Conservation (phyloP, 2,888 invertebrate species). For the Cryptosula pallasiana region DNA sequence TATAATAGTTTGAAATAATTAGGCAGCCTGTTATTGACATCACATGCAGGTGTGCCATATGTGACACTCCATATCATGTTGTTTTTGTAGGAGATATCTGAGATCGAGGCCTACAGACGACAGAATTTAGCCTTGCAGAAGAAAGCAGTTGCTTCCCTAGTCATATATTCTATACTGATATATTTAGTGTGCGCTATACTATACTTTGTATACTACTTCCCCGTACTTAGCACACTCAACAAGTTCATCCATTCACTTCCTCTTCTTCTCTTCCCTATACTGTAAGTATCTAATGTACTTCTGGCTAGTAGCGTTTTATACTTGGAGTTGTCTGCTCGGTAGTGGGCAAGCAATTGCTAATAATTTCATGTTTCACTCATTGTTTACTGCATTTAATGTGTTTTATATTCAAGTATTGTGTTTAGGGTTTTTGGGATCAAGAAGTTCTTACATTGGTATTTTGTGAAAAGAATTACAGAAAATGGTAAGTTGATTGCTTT, state of each 20-base stretch:
- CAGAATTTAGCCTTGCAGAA: conserved; percentile 76
- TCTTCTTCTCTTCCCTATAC: conserved; percentile 70
- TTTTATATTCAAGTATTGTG: background rate
- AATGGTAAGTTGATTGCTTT: conserved; percentile 66
- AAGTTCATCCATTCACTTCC: conserved; percentile 72
- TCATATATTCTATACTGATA: conserved; percentile 58
- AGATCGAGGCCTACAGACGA: conserved; percentile 73
- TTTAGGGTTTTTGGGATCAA: conserved; percentile 72
- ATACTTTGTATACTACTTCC: conserved; percentile 76
- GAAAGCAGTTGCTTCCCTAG: conserved; percentile 72
- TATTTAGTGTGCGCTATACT: conserved; percentile 66
- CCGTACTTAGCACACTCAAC: conserved; percentile 66
- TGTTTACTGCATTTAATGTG: background rate
- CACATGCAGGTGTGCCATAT: too few relatives aligned
- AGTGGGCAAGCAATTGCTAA: background rate
- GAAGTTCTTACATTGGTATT: conserved; percentile 79
- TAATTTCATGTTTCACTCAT: background rate
- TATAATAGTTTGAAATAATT: too few relatives aligned
- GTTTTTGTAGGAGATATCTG: conserved; percentile 65
- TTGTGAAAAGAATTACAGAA: conserved; percentile 71
- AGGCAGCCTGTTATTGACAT: too few relatives aligned
- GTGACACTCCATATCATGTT: too few relatives aligned
- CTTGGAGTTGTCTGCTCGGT: too few relatives aligned
- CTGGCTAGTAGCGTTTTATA: too few relatives aligned
- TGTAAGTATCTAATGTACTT: too few relatives aligned